phyloP scores from a whole-genome alignment of 2,797 vertebrate genomes.

The Halcyon chelicuti region DNA sequence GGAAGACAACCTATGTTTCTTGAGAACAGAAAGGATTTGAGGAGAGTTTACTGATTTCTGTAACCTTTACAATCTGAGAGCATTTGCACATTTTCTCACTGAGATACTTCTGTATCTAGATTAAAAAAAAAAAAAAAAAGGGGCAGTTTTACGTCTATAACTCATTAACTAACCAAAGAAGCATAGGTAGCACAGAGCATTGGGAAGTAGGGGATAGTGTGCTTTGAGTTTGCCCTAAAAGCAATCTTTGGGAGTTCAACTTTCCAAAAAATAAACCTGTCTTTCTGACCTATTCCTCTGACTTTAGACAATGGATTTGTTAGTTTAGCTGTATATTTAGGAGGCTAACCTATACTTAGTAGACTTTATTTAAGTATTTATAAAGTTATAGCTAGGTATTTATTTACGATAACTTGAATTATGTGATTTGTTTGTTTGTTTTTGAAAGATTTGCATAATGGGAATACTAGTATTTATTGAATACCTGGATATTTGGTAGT shows the following conservation, averaged over 20 bases:
- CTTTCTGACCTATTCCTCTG: neutral
- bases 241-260: neutral
- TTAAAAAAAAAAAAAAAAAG: neutral
- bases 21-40: neutral
- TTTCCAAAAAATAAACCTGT: neutral
- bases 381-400: slow-evolving; percentile 40
- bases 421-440: neutral
- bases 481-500: slow-evolving; percentile 20
- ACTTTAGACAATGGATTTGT: neutral
- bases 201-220: neutral
- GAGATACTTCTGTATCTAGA: neutral
- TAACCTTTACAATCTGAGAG: neutral
- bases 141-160: neutral
- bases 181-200: neutral
- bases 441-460: neutral
- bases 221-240: neutral
- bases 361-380: slow-evolving; percentile 56
- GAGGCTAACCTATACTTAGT: neutral
- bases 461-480: slow-evolving; percentile 55
- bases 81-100: neutral
- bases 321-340: neutral
- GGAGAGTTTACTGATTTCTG: neutral
- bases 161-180: slow-evolving; percentile 46
- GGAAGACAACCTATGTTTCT: accelerated
- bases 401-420: slow-evolving; percentile 50